A percentile compares a stretch with the other conserved stretches of the same genome.
Evolutionary conservation across 2,888 invertebrate species (phyloP).

Genomic region (Diplolepis rosae): DNA sequence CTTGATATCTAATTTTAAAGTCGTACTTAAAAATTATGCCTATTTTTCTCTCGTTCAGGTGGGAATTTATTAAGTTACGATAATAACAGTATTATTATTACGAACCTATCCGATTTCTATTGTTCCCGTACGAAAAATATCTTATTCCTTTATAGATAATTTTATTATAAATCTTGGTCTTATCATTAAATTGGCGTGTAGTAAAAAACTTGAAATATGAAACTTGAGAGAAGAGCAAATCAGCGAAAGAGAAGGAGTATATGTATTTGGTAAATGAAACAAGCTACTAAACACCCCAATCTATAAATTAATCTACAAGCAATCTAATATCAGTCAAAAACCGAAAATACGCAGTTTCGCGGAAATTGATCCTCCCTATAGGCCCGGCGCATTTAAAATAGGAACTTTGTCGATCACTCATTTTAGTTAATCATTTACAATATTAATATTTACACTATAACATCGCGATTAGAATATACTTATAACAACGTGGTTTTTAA

Average conservation of each 20-base stretch:
- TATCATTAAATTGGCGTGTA: constrained; percentile 63
- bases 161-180: constrained; percentile 39
- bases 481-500: constrained; percentile 63
- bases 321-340: constrained; percentile 34
- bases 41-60: constrained; percentile 12
- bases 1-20: constrained; percentile 31
- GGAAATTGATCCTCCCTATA: constrained; percentile 44
- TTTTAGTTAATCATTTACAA: constrained; percentile 50
- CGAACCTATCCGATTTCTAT: constrained; percentile 24
- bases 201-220: constrained; percentile 48
- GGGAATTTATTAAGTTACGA: constrained; percentile 34
- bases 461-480: constrained; percentile 59
- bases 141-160: constrained; percentile 7
- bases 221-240: constrained; percentile 29
- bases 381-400: constrained; percentile 67
- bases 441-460: constrained; percentile 63
- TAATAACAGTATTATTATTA: constrained; percentile 25
- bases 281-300: constrained; percentile 10
- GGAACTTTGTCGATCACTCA: constrained; percentile 72
- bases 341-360: constrained; percentile 42
- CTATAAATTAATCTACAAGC: constrained; percentile 22
- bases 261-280: neutral
- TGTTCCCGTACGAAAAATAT: constrained; percentile 27
- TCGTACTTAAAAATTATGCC: constrained; percentile 30
- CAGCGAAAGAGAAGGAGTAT: neutral